Evolutionary conservation across 2,113 vertebrate genomes (phyloP), one percentile per base, ranked within the genome.

Genomic region (Ictidomys tridecemlineatus): DNA sequence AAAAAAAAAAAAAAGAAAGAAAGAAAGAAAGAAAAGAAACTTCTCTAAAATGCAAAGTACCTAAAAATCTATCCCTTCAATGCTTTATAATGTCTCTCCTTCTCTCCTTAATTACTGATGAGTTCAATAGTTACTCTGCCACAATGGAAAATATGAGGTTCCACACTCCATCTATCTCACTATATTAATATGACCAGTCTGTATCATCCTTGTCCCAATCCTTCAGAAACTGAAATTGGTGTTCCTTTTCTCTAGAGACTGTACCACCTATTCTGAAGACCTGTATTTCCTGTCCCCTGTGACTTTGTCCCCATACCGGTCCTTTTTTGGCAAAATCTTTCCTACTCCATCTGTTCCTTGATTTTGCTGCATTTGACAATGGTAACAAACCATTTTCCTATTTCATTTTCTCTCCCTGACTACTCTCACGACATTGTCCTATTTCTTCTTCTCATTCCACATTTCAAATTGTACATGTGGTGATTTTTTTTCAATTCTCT

Each of bases 271-370:
- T 24, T 78, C 78, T 91, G 45, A 91, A 17, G 16, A 77, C 20
- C 79, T 24, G 11, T 11, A 63, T 63, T 42, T 63, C 34, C 70
- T 74, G 48, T 90, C 30, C 94, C 89, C 88, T 85, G 53, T 1
- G 14, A 69, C 28, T 34, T 88, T 89, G 51, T 93, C 26, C 76
- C 76, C 20, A 84, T 1, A 48, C 26, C n/a, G 80, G 22, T 32
- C 17, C 22, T 95, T 70, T 45, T 94, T 80, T 10, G 11, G 91
- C n/a, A 96, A 89, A 85, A 96, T 87, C 56, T 84, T 85, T 87
- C 48, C 42, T 76, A 61, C 17, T 82, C 53, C 3, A 70, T 45
- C 17, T 78, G 67, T 32, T 85, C 34, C 87, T 80, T 63, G 56
- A 89, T 16, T 12, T 53, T 84, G 16, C 24, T 94, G 56, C 28